Evolutionary conservation across 2,113 vertebrate species (phyloP), one percentile per base, ranked within the genome.

Genomic region (Onychorhynchus coronatus): DNA sequence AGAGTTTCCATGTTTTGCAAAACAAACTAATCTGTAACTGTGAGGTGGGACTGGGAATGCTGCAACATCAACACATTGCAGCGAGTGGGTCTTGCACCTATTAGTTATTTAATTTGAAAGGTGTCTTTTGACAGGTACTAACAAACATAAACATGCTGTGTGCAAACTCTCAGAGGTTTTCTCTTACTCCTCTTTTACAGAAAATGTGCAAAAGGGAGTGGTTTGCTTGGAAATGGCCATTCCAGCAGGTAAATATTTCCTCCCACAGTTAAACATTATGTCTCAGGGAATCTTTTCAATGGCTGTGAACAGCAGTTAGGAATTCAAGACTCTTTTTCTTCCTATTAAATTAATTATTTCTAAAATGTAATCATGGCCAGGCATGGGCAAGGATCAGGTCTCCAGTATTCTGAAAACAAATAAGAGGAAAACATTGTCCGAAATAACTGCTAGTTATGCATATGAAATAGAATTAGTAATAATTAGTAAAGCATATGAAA

Each of bases 1-100:
- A 79, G 70, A 70, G 42, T 31, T 81, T 35, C 16, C 14, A 1
- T 44, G 12, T 63, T 89, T 39, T 56, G 49, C 31, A 50, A 76
- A 83, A 56, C 11, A 42, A 81, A 75, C 44, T 37, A 24, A 63
- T 5, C 16, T 30, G 31, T 75, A 65, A 31, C 35, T 6, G 9
- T 49, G 79, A 77, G 22, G 39, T 47, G 44, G 17, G 20, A 53
- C 49, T 56, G 49, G 62, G 46, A 68, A 37, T 23, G n/a, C 17
- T 46, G 12, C 11, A 46, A 35, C 9, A 33, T 10, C 46, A 76
- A 41, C 27, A 52, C 56, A 59, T 8, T 22, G 33, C 58, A 63
- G 52, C 0, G 2, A 65, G 35, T 0, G 1, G 31, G 3, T 5
- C 7, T 58, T 67, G 75, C 23, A 56, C 6, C 23, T 46, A 5